A percentile compares a stretch with the other conserved stretches of the same genome.
phyloP scores from a whole-genome alignment of 2,113 vertebrate genomes.

The Strix uralensis region DNA sequence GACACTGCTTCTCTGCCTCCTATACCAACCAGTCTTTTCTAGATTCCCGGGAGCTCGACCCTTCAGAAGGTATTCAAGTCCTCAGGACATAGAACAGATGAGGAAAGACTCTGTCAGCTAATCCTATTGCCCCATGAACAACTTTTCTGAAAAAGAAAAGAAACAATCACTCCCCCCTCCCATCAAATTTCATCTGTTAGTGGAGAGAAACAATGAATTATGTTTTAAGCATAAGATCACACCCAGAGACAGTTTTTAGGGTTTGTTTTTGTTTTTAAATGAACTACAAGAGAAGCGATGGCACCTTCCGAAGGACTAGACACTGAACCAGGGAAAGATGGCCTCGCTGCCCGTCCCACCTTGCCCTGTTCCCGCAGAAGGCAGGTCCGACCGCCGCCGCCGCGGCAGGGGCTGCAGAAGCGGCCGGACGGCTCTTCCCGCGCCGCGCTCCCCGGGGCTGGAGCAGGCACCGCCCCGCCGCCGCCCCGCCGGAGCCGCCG shows the following conservation, averaged over 20 bases:
- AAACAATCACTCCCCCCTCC: neutral
- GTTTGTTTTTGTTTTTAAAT: neutral
- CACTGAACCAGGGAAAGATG: accelerated
- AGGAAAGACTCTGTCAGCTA: neutral
- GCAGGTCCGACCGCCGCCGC: neutral
- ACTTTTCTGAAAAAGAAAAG: neutral
- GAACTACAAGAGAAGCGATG: accelerated
- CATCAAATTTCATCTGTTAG: neutral
- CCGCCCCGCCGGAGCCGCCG: neutral
- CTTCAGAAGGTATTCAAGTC: neutral
- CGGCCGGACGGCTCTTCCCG: neutral
- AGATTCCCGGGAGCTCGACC: neutral
- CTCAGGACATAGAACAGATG: neutral
- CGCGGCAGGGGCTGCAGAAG: neutral
- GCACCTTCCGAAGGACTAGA: neutral
- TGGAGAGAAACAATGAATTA: neutral
- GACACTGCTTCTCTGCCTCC: neutral
- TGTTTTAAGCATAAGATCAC: neutral
- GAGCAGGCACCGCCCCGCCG: neutral
- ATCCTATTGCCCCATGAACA: neutral
- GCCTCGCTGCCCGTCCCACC: accelerated
- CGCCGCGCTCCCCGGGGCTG: neutral
- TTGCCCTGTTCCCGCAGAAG: accelerated
- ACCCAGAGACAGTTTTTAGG: neutral
- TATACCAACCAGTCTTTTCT: neutral